Evolutionary conservation across 2,888 invertebrate species (phyloP), one percentile per base, ranked within the genome.

Genomic region (Stramonita haemastoma): DNA sequence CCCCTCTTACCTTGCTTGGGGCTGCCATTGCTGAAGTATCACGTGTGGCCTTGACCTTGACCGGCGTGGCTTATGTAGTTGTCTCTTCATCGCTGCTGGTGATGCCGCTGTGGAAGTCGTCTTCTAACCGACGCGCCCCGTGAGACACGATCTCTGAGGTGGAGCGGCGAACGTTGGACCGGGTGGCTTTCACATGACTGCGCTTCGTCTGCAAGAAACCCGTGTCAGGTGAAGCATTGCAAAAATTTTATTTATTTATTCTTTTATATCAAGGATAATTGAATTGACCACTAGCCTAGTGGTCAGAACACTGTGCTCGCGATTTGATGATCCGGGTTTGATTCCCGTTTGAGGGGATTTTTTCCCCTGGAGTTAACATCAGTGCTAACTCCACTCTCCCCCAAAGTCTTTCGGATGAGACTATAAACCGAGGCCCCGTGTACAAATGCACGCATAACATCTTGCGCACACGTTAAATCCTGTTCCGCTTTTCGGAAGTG

Each of bases 61-160:
- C 94, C 87, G 70, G 70, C 88, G 83, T 56, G 56, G 88, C 29
- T 89, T 89, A 32, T 86, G 60, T 73, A 34, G 60, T 73, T 79
- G 86, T 86, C 81, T 94, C 94, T 90, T 93, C 94, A 56, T 93
- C 92, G 90, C 93, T 93, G 15, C 94, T 93, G 70, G 92, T 92
- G 89, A 92, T 87, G 22, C 90, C 91, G 57, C 93, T 92, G 89
- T 94, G 90, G 90, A 95, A 95, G 90, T 95, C 95, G 83, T 94
- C 93, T 88, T 94, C 95, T 0, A 93, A 94, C 46, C 93, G 90
- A 2, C n/a, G 94, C 93, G 2, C 95, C 95, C 87, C 94, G 90
- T 26, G 90, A 81, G 90, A 90, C 8, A 89, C 34, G 17, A 90
- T 87, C 81, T 91, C 91, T 56, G 89, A 89, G 0, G 90, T 32